Base-by-base conservation (phyloP, 92 coral and sea anemone genomes). In the Anthopleura xanthogrammica region DNA sequence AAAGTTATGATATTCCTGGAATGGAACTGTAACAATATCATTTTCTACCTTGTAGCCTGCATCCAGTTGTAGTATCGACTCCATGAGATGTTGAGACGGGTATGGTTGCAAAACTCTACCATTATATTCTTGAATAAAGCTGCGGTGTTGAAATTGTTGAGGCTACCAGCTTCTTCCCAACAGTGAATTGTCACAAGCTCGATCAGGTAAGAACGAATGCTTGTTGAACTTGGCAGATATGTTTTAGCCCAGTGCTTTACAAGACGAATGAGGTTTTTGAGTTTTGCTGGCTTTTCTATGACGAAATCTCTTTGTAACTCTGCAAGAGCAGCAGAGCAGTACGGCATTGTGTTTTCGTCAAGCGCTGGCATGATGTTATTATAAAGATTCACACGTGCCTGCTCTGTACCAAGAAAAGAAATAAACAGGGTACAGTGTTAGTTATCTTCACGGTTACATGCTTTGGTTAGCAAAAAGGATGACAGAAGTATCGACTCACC, bases 261-360 rank as follows among this genome's bases (percentile, higher is more conserved):
- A 50, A 86, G 85, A 12, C 90, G 93, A 73, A 89, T 89, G 42
- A 90, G 82, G 56, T 83, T 62, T 83, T 90, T 90, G 19, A 90
- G 90, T 24, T 87, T 90, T 9, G 90, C 79, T 41, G 88, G 86
- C n/a, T 72, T 46, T 12, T 19, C 52, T 29, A 72, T 72, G 39
- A 90, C 85, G 75, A 90, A 90, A 13, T 90, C 93, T 20, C 80
- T 76, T 75, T 83, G 84, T 36, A 86, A 41, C 20, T 86, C 48
- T 7, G 64, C 89, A 14, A 85, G 60, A 1, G 92, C 86, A 12
- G 89, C 89, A 22, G 89, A 80, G 73, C 83, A 82, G 60, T n/a
- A 86, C 5, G 64, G 41, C 76, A n/a, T 43, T 17, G 60, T 60
- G 54, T 62, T 7, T 62, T 19, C 70, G 70, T 62, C 70, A 19